phyloP scores from a whole-genome alignment of 2,113 vertebrate genomes.

The Dicentrarchus labrax region DNA sequence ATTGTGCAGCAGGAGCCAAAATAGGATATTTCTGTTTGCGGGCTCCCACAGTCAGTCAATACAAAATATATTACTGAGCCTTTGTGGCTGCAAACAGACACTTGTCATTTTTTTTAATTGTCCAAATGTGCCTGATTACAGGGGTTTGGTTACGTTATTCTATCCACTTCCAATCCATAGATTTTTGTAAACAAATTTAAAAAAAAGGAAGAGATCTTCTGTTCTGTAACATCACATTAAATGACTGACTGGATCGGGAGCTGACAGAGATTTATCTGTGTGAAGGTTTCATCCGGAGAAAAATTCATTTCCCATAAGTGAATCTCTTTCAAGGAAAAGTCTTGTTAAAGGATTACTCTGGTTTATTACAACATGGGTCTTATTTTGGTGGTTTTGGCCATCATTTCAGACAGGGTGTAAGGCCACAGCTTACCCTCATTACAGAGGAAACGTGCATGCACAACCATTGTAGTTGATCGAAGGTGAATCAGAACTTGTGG shows the following conservation, averaged over 20 bases:
- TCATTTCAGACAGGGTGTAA: background rate
- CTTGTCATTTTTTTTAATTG: slow-evolving; percentile 1
- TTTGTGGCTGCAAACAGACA: slow-evolving; percentile 33
- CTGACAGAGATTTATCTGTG: background rate
- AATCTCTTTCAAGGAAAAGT: background rate
- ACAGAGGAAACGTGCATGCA: too few relatives aligned
- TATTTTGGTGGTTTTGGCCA: background rate
- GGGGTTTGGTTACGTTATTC: background rate
- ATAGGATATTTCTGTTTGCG: slow-evolving; percentile 36
- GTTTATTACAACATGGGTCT: background rate
- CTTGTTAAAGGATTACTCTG: background rate
- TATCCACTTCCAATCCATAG: slow-evolving; percentile 18
- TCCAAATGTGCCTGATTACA: slow-evolving; percentile 37
- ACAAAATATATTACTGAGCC: slow-evolving; percentile 22
- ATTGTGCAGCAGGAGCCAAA: slow-evolving; percentile 46
- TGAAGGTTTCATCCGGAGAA: background rate
- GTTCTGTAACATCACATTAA: background rate
- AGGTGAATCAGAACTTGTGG: too few relatives aligned
- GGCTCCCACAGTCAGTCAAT: slow-evolving; percentile 29
- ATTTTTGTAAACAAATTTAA: slow-evolving; percentile 28
- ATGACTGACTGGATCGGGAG: background rate
- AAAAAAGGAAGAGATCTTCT: background rate
- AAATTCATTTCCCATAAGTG: background rate
- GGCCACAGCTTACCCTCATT: too few relatives aligned
- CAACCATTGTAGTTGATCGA: too few relatives aligned